Base-by-base conservation (phyloP, 1,140 invertebrate genomes). In the Scaptomyza montana region DNA sequence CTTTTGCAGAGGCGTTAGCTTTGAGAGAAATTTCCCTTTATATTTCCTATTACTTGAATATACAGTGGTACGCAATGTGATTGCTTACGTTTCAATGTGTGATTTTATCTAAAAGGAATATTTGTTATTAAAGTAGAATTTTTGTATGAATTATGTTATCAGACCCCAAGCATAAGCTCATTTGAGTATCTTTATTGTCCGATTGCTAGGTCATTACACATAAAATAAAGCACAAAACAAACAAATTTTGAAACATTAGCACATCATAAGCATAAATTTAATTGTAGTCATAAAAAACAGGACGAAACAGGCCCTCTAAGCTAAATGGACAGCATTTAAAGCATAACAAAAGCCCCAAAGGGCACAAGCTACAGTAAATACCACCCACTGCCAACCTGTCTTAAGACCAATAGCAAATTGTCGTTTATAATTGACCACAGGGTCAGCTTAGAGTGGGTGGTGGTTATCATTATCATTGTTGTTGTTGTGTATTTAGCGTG, bases 401-500 rank as follows among this genome's bases (percentile, higher is more conserved):
- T 77, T 77, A 79, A 87, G 82, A 89, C 84, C 82, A 82, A 87
- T 89, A 78, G 76, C 59, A 67, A 78, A 74, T 80, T 89, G 72
- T 82, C 84, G 76, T 65, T 79, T 79, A 82, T 87, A 87, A 87
- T 87, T 87, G 84, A 87, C 84, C 84, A 74, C 82, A 89, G 84
- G 57, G 79, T 49, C 53, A 50, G 25, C n/a, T 39, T 51, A 57
- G 53, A 50, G 2, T 39, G 54, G 28, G 43, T 16, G 9, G n/a
- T 47, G 59, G 49, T 36, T 50, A 16, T 19, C 12, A 64, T 47
- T 57, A 63, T 47, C 53, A 63, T 59, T 62, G 30, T 47, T 56
- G 51, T 73, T 69, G 68, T 50, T 39, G 54, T 13, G 45, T 50
- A 57, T 61, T 54, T 50, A 70, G 39, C 68, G 61, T 77, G 73